Base-by-base conservation (phyloP, 2,888 invertebrate genomes). In the Dermolepida albohirtum region DNA sequence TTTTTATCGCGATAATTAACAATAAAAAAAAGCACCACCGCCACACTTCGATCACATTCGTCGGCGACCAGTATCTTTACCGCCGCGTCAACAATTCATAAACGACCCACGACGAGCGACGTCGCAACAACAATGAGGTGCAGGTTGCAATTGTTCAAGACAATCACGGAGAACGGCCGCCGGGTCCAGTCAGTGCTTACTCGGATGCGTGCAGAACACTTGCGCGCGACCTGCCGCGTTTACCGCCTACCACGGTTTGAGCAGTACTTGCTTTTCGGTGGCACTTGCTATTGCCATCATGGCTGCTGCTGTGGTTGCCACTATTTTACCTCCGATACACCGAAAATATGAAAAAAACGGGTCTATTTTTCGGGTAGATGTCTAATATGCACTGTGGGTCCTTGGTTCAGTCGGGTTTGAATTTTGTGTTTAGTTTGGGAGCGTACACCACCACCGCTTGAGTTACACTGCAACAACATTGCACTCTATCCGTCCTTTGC, bases 181-280 rank as follows among this genome's bases (percentile, higher is more conserved):
- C 59, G 47, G 59, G 59, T 59, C 66, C 51, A 59, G 49, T 63
- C 70, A 69, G 69, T 76, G 77, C 77, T 76, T 77, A 76, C 77
- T 79, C 69, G 77, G 72, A 71, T 76, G 74, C 74, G 76, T 81
- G 81, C 80, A 81, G 78, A 77, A 80, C 80, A 80, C 80, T 80
- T 80, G 82, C 80, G 79, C 77, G 69, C 79, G 80, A 81, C 80
- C 80, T 81, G 80, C 79, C 80, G 79, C 79, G 79, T 80, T 79
- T 79, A 77, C 81, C 82, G 81, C 82, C 82, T 82, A 81, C 81
- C 78, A 81, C 78, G 81, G 80, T 80, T 79, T 80, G 81, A 81
- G 79, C 78, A 73, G 75, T 76, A 77, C 76, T 77, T 76, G 74
- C 75, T 77, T 77, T 74, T 77, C 75, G 77, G 77, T 78, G 75